These are phyloP conservation scores for Cremastobaeus sp. DNA, from an alignment of 2,888 invertebrate species.

Conservation along the genomic window DNA sequence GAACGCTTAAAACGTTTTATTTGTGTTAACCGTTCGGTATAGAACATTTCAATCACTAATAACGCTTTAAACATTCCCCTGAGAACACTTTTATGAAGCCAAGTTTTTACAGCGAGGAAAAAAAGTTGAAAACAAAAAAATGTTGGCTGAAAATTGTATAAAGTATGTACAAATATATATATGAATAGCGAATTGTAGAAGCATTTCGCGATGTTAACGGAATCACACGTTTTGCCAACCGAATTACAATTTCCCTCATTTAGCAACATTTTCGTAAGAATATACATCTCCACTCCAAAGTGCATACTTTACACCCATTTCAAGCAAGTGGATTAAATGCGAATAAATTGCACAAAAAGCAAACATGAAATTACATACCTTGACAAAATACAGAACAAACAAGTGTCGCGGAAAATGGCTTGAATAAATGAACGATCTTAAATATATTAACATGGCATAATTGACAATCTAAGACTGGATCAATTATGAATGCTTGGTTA, in stretches of 20 bases:
- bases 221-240: conserved; percentile 32
- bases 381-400: conserved; percentile 51
- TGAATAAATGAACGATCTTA: conserved; percentile 28
- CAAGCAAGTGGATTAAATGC: conserved; percentile 56
- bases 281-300: conserved; percentile 49
- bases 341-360: conserved; percentile 55
- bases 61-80: too few relatives aligned
- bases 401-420: conserved; percentile 24
- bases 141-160: too few relatives aligned
- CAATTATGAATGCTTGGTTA: neutral
- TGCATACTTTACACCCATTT: conserved; percentile 57
- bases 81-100: too few relatives aligned
- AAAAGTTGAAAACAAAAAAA: too few relatives aligned
- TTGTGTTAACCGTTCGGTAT: too few relatives aligned
- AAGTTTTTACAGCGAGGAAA: too few relatives aligned
- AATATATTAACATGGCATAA: conserved; percentile 2
- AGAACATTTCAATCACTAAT: too few relatives aligned
- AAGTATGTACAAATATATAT: too few relatives aligned
- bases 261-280: conserved; percentile 55
- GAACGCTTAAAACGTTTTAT: too few relatives aligned
- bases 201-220: conserved; percentile 38
- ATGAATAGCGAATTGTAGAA: conserved; percentile 22
- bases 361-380: conserved; percentile 47
- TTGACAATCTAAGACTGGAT: neutral
- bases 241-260: conserved; percentile 54